Evolutionary conservation across 2,888 invertebrate genomes (phyloP).

Genomic region (Orchestes rusci): DNA sequence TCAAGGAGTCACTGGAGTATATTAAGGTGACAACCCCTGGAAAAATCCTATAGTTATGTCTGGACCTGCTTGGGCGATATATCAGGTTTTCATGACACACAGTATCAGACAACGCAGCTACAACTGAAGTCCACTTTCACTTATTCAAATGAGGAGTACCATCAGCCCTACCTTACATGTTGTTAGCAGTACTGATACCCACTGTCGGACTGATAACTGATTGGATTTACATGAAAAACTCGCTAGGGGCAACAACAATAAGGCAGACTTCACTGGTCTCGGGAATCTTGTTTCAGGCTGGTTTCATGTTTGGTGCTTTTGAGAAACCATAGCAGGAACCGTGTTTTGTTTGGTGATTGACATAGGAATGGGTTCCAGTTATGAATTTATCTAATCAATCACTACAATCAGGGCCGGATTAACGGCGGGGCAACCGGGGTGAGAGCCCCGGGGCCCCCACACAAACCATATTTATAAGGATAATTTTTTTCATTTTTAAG

Average conservation of each 20-base stretch:
- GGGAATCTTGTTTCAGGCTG: slow-evolving; percentile 68
- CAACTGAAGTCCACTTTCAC: slow-evolving; percentile 13
- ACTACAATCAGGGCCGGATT: too few relatives aligned
- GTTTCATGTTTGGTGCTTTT: slow-evolving; percentile 76
- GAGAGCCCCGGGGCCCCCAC: too few relatives aligned
- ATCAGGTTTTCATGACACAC: slow-evolving; percentile 82
- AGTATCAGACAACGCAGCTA: too few relatives aligned
- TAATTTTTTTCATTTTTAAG: too few relatives aligned
- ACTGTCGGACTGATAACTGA: slow-evolving; percentile 79
- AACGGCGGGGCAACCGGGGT: too few relatives aligned
- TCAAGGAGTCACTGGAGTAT: slow-evolving; percentile 41
- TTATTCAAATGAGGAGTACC: slow-evolving; percentile 42
- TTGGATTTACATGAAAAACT: slow-evolving; percentile 56
- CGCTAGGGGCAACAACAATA: slow-evolving; percentile 66
- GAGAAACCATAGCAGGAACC: slow-evolving; percentile 48
- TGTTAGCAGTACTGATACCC: slow-evolving; percentile 75
- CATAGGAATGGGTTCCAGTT: slow-evolving; percentile 23
- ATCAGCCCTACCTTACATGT: slow-evolving; percentile 80
- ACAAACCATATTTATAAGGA: too few relatives aligned
- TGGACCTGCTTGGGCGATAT: slow-evolving; percentile 65
- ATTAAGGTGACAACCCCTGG: slow-evolving; percentile 37
- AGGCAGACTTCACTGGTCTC: slow-evolving; percentile 59
- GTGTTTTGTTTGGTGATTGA: slow-evolving; percentile 25
- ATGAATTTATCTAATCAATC: too few relatives aligned
- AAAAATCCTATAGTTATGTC: slow-evolving; percentile 75